Evolutionary conservation across 1,140 invertebrate genomes (phyloP).

Genomic region (Panagrolaimus sp.): DNA sequence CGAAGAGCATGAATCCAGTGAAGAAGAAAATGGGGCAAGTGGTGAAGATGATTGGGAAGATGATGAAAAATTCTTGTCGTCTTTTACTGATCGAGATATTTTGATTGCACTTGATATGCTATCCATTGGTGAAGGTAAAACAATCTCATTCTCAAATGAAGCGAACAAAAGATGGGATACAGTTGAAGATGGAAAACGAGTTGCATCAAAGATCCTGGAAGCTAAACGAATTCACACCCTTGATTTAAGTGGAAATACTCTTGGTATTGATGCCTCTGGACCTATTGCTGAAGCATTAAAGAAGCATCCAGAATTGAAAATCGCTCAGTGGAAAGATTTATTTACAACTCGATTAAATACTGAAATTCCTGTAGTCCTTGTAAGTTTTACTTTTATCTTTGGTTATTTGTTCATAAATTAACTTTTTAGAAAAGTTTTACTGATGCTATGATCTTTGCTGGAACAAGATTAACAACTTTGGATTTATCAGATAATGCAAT

Average conservation of each 20-base stretch:
- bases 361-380: slow-evolving; percentile 85
- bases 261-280: slow-evolving; percentile 43
- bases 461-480: slow-evolving; percentile 74
- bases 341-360: slow-evolving; percentile 87
- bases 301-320: slow-evolving; percentile 32
- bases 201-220: slow-evolving; percentile 32
- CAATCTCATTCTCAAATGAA: background rate
- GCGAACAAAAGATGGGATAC: background rate
- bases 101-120: background rate
- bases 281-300: slow-evolving; percentile 47
- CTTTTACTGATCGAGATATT: background rate
- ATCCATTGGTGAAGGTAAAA: background rate
- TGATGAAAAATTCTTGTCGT: background rate
- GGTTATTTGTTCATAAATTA: slow-evolving; percentile 13
- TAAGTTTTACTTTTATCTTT: slow-evolving; percentile 59
- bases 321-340: slow-evolving; percentile 78
- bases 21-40: background rate
- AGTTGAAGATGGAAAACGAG: slow-evolving; percentile 25
- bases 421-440: slow-evolving; percentile 70
- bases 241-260: slow-evolving; percentile 49
- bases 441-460: slow-evolving; percentile 73
- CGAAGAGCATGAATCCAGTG: no score
- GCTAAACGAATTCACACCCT: slow-evolving; percentile 27
- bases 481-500: slow-evolving; percentile 97
- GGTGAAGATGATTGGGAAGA: background rate